Base-by-base conservation (phyloP, 2,797 vertebrate species). In the Salmo trutta region DNA sequence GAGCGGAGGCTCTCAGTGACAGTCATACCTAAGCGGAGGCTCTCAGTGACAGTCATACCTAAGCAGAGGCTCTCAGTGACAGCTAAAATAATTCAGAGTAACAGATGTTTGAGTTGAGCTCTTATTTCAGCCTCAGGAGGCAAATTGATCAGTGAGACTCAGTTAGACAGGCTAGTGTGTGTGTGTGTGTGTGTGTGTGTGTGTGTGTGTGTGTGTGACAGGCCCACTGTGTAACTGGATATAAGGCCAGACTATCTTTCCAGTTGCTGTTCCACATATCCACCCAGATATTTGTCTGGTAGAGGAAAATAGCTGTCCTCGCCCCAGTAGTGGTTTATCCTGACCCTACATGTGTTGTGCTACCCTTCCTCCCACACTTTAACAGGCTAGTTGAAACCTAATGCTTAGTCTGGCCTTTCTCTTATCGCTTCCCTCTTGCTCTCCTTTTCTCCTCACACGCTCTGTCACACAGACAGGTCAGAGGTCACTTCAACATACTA, bases 381-480 rank as follows among this genome's bases (percentile, higher is more conserved):
- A 82, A 85, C 77, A 77, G 84, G 70, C 36, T 0, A 74, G 71
- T 53, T 84, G 87, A 88, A 91, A 90, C 82, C 79, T 0, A 83
- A 89, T 62, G 56, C 86, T 51, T 75, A 69, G 81, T 86, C 90
- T 90, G 89, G 87, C 80, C 79, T 85, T 88, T 88, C 83, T 89
- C 89, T 16, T 65, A 69, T 77, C 77, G 76, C 2, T 47, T 47
- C 41, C 41, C 10, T 12, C 83, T 77, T 87, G 89, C 89, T 84
- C 86, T 81, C 84, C 89, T 33, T 15, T 68, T 68, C 56, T 54
- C 53, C 53, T 59, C 56, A 59, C n/a, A n/a, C 56, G 6, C n/a
- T 59, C 56, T 21, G n/a, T 66, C 27, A 66, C 65, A 19, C 67
- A 69, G 67, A 52, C n/a, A 52, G 70, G 47, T 51, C 69, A 47